Conservation (phyloP, 2,113 vertebrate genomes). For the Hippopotamus amphibius region DNA sequence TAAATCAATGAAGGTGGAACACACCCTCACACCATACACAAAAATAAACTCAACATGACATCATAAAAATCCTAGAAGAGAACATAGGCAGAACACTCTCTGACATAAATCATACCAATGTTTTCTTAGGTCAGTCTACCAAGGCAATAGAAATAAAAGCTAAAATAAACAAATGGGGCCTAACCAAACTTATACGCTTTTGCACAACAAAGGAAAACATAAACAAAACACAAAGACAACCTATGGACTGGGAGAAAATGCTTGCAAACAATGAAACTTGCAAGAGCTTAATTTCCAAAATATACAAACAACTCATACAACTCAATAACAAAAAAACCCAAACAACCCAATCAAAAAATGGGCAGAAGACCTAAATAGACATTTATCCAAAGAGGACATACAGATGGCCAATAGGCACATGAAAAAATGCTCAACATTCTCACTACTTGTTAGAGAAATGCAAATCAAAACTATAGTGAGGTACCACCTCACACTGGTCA, state of each 20-base stretch:
- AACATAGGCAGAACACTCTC: background rate
- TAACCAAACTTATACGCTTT: background rate
- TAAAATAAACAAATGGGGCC: background rate
- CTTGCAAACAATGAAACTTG: background rate
- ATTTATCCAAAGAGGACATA: background rate
- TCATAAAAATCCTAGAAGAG: background rate
- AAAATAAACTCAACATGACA: background rate
- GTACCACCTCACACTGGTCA: background rate
- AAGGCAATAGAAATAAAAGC: background rate
- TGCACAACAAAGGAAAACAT: background rate
- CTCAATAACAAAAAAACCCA: background rate
- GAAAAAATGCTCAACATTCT: background rate
- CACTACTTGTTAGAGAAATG: background rate
- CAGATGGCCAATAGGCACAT: background rate
- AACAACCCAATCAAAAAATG: background rate
- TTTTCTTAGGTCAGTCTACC: background rate
- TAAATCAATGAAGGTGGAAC: background rate
- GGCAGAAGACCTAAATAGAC: background rate
- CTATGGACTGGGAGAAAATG: background rate
- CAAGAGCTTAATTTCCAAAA: background rate
- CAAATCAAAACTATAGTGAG: background rate
- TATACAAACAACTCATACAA: background rate
- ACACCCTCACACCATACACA: background rate
- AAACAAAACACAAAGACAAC: background rate
- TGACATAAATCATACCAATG: background rate